Base-by-base conservation (phyloP, 2,888 invertebrate species). In the Hirtodrosophila duncani region DNA sequence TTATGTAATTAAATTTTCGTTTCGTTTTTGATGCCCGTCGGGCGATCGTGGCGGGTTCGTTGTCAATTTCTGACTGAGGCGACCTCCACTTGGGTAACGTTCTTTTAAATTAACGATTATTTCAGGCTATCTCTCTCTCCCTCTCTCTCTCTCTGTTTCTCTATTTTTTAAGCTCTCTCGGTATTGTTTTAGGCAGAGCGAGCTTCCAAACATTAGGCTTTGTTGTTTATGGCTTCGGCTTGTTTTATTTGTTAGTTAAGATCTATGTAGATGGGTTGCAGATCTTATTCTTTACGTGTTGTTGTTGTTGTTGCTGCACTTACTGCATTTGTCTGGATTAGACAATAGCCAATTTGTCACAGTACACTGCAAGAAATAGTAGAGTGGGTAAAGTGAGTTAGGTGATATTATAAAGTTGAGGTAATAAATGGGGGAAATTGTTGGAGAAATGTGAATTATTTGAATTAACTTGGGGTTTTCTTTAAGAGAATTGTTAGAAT, bases 91-190 rank as follows among this genome's bases (percentile, higher is more conserved):
- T 65, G 65, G 52, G 67, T 64, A 72, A 78, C 67, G 75, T 60
- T 78, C 75, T 78, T 74, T 80, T 70, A 78, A 77, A 58, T 69
- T 70, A 80, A 80, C 78, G 57, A 41, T 63, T 66, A 71, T 71
- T 79, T 68, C 53, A 58, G 52, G 57, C 11, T 17, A n/a, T 5
- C 11, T 11, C 44, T 27, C 31, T 24, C 34, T 9, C 48, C 7
- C 43, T 13, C 23, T 5, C 16, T 1, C 56, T 42, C 34, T 6
- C 24, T 0, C 10, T 6, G 10, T 21, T 38, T 17, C 26, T 30
- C 38, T 30, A 26, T 41, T 9, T 10, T 21, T 39, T 6, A 6
- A 10, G 23, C 6, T 23, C 16, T 5, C 33, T 17, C 24, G 29
- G 23, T 45, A 10, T 50, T 27, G 33, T 36, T 36, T 13, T 39